phyloP scores from a whole-genome alignment of 2,113 vertebrate genomes.

The Silurus glanis region DNA sequence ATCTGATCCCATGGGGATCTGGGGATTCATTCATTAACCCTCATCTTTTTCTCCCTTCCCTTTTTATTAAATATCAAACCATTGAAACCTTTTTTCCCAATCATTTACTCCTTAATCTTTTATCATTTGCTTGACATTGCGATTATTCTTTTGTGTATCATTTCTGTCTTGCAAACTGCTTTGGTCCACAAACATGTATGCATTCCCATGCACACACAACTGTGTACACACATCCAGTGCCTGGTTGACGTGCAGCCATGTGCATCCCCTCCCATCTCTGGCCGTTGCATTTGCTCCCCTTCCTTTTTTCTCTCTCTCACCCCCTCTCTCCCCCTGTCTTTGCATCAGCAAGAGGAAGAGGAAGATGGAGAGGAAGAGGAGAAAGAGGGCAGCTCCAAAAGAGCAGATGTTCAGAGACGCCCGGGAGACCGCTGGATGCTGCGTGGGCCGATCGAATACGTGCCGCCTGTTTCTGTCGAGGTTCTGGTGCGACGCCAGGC shows the following conservation, averaged over 20 bases:
- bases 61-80: slow-evolving; percentile 18
- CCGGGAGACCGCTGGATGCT: slow-evolving; percentile 89
- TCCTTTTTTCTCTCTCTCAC: slow-evolving; percentile 56
- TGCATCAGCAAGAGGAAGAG: slow-evolving; percentile 54
- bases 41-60: slow-evolving; percentile 28
- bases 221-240: slow-evolving; percentile 17
- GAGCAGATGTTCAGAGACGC: slow-evolving; percentile 60
- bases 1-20: background rate
- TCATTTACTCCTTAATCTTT: slow-evolving; percentile 11
- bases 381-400: slow-evolving; percentile 50
- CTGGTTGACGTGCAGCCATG: slow-evolving; percentile 26
- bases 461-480: slow-evolving; percentile 79
- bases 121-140: background rate
- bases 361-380: slow-evolving; percentile 48
- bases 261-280: slow-evolving; percentile 25
- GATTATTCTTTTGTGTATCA: background rate
- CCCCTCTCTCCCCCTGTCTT: slow-evolving; percentile 54
- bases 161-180: background rate
- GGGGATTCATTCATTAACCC: slow-evolving; percentile 11
- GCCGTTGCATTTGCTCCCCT: slow-evolving; percentile 35
- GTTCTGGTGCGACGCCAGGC: slow-evolving; percentile 76
- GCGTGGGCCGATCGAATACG: slow-evolving; percentile 85
- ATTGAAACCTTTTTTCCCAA: background rate
- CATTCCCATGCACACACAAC: background rate
- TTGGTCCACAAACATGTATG: background rate